Evolutionary conservation across 1,140 invertebrate genomes (phyloP), one percentile per base, ranked within the genome.

Genomic region (Cheumatopsyche charites): DNA sequence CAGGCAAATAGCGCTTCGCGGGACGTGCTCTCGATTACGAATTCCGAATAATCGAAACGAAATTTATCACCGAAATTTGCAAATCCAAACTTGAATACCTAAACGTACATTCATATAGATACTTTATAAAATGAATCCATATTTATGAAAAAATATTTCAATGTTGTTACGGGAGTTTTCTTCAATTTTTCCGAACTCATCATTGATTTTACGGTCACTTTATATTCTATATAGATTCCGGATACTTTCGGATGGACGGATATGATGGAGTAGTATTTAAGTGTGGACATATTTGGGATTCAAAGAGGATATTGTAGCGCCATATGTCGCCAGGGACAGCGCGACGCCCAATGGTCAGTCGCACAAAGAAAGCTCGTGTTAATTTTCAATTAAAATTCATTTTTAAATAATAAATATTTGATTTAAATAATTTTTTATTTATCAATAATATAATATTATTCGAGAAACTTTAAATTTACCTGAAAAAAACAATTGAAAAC

Each of bases 201-300:
- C 9, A 4, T 36, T 36, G 3, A 36, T 36, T 36, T 36, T 36
- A 36, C 29, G 29, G 29, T 36, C 29, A 9, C 9, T 36, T 36
- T 36, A 36, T 36, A 36, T 36, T 47, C 15, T 47, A 12, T 47
- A 47, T 47, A n/a, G 4, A n/a, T 47, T 47, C 43, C 4, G 43
- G 11, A 12, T 15, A 15, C 15, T 47, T 47, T 13, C 43, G 15
- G 43, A 12, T 25, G 55, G 55, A 23, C 19, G 19, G 66, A 66
- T 70, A 75, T 75, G 74, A 75, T 75, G 55, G 74, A 75, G 71
- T 73, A 73, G 72, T 73, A 73, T 76, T 76, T 73, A 73, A 76
- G 72, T 73, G 72, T 71, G 73, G 73, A 76, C 69, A 73, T 69
- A 76, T 76, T 76, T 76, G 75, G 75, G 75, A 76, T 76, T 76